A percentile compares a stretch with the other conserved stretches of the same genome.
Conservation (phyloP, 2,113 vertebrate species). For the Aix galericulata region DNA sequence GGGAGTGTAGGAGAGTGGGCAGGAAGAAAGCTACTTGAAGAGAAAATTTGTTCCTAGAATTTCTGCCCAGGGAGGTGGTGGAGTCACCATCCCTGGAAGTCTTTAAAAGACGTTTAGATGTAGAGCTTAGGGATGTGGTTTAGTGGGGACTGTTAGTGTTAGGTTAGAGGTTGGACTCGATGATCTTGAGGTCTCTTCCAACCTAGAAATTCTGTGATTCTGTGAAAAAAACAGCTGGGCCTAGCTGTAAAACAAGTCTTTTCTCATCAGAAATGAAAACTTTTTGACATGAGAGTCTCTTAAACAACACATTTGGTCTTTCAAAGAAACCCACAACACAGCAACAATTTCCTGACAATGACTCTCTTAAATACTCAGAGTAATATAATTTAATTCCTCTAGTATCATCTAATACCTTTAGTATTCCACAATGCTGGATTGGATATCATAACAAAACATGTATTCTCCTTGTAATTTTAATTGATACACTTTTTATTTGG, state of each 20-base stretch:
- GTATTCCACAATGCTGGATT: background rate
- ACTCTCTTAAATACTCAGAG: background rate
- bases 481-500: background rate
- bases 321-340: background rate
- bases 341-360: background rate
- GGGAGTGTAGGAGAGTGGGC: background rate
- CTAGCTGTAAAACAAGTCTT: background rate
- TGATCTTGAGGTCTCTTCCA: no score
- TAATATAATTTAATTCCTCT: background rate
- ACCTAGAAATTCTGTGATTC: no score
- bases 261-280: background rate
- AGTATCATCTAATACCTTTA: background rate
- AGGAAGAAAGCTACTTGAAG: background rate
- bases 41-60: background rate
- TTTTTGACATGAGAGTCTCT: background rate
- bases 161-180: no score
- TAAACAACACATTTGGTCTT: background rate
- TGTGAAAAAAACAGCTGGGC: background rate
- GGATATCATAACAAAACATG: background rate
- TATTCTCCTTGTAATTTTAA: background rate
- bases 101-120: no score
- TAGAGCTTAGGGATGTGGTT: no score
- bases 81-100: no score
- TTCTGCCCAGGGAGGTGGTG: no score
- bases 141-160: no score